Evolutionary conservation across 2,113 vertebrate genomes (phyloP).

Genomic region (Craseonycteris thonglongyai): DNA sequence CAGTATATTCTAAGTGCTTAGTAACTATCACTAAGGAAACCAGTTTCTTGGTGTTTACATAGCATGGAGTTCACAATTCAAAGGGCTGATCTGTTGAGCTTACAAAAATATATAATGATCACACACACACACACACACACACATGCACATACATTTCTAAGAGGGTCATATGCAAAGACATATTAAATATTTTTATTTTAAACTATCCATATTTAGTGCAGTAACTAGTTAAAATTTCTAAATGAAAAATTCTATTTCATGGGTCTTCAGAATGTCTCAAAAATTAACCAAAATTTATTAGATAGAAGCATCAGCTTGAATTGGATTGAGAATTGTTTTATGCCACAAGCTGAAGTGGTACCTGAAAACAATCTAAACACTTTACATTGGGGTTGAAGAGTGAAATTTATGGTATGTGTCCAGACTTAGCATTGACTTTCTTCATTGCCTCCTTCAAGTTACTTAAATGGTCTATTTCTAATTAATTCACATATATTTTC

Average conservation of each 20-base stretch:
- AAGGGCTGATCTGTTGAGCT: not conserved
- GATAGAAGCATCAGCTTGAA: not conserved
- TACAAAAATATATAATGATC: not conserved
- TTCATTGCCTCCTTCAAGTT: not conserved
- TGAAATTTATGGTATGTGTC: not conserved
- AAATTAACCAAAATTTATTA: not conserved
- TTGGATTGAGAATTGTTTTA: not conserved
- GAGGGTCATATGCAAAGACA: not conserved
- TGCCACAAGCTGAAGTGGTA: not conserved
- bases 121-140: not conserved
- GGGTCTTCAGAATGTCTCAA: not conserved
- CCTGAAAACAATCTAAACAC: not conserved
- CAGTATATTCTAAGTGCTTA: slow-evolving; percentile 27
- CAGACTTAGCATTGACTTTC: not conserved
- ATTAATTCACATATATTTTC: not conserved
- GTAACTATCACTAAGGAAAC: slow-evolving; percentile 75
- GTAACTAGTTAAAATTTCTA: not conserved
- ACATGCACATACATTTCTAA: not conserved
- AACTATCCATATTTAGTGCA: not conserved
- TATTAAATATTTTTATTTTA: not conserved
- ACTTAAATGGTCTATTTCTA: not conserved
- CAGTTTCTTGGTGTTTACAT: slow-evolving; percentile 6
- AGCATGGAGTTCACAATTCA: not conserved
- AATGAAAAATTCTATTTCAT: not conserved
- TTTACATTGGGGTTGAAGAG: not conserved